Evolutionary conservation across 2,113 vertebrate species (phyloP).

Genomic region (Grammomys surdaster): DNA sequence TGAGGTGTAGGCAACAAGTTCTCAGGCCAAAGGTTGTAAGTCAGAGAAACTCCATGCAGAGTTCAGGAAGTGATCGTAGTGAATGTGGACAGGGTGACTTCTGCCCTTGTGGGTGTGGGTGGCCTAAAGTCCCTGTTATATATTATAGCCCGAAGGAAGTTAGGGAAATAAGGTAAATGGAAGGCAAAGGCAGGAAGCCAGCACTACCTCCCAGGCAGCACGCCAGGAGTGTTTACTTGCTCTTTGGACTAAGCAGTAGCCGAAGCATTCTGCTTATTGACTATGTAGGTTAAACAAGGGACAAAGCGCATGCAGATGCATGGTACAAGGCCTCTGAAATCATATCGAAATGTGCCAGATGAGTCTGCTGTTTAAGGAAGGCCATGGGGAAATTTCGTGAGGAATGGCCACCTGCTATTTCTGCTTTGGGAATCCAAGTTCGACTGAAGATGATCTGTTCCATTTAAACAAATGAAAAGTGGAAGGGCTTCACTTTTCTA

Average conservation of each 20-base stretch:
- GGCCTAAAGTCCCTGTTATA: not conserved
- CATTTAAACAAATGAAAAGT: not conserved
- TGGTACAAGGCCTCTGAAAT: conserved; percentile 5
- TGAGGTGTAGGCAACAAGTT: not conserved
- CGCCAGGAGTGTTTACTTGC: conserved; percentile 16
- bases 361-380: conserved; percentile 4
- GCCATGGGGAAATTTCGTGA: not conserved
- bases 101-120: not conserved
- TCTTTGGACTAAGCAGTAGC: conserved; percentile 10
- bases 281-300: not conserved
- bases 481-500: not conserved
- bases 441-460: not conserved
- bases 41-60: not conserved
- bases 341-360: not conserved
- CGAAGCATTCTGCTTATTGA: not conserved
- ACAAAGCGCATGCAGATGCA: conserved; percentile 3
- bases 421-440: conserved; percentile 5
- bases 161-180: not conserved
- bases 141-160: conserved; percentile 16
- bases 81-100: not conserved
- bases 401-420: not conserved
- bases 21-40: not conserved
- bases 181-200: not conserved
- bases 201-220: not conserved
- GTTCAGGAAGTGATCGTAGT: not conserved